A percentile compares a stretch with the other conserved stretches of the same genome.
These are phyloP conservation scores for Podocnemis expansa DNA, from an alignment of 2,113 vertebrate species.

Conservation along the genomic window DNA sequence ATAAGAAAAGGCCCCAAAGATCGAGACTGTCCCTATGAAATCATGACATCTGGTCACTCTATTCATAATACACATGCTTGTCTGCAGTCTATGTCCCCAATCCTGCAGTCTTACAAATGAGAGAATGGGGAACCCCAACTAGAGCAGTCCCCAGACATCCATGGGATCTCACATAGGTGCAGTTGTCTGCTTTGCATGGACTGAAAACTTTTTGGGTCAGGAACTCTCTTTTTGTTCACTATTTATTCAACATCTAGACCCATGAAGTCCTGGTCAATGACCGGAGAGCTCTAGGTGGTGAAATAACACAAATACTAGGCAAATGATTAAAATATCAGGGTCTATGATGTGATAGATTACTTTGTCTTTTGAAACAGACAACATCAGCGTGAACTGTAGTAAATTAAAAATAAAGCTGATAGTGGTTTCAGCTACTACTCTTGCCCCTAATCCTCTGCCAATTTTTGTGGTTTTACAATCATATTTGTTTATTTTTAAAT, in stretches of 20 bases:
- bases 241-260: background rate
- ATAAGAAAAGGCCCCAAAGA: no score
- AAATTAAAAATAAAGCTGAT: background rate
- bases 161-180: background rate
- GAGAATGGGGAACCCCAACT: background rate
- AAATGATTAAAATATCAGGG: background rate
- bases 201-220: background rate
- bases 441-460: background rate
- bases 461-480: background rate
- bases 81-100: background rate
- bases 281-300: background rate
- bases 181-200: background rate
- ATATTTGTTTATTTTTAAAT: background rate
- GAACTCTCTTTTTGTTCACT: background rate
- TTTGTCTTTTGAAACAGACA: background rate
- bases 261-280: background rate
- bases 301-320: background rate
- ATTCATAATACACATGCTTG: background rate
- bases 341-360: background rate
- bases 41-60: background rate
- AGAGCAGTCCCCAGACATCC: background rate
- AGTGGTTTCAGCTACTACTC: background rate
- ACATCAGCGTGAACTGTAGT: background rate
- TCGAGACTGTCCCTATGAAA: no score
- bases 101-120: background rate